These are phyloP conservation scores for Agrilus cyanescens DNA, from an alignment of 2,888 invertebrate species.

Conservation along the genomic window DNA sequence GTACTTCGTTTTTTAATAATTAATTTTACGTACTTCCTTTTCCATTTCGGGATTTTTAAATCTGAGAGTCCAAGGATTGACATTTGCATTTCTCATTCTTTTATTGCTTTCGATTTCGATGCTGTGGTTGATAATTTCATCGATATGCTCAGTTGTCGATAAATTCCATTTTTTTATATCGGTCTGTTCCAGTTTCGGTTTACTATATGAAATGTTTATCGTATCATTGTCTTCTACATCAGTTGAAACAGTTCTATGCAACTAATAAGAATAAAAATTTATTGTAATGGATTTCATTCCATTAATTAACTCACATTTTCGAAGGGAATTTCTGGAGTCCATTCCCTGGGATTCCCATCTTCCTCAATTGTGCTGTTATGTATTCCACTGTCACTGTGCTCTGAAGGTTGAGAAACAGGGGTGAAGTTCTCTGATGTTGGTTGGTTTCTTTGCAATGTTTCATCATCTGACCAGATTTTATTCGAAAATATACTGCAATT, in stretches of 20 bases:
- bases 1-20: constrained; percentile 2
- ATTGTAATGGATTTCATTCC: neutral
- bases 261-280: constrained; percentile 18
- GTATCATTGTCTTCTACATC: constrained; percentile 32
- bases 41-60: constrained; percentile 77
- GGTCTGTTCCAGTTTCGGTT: constrained; percentile 35
- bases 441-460: constrained; percentile 32
- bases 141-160: constrained; percentile 44
- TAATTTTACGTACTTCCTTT: constrained; percentile 44
- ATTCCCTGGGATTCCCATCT: constrained; percentile 60
- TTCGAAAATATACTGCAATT: constrained; percentile 33
- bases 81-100: constrained; percentile 75
- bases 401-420: constrained; percentile 21
- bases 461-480: constrained; percentile 33
- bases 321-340: constrained; percentile 88
- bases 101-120: constrained; percentile 86
- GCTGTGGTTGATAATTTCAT: constrained; percentile 71
- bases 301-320: constrained; percentile 65
- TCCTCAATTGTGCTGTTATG: constrained; percentile 52
- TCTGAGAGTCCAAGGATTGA: constrained; percentile 74
- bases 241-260: constrained; percentile 29
- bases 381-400: constrained; percentile 34
- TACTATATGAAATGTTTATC: constrained; percentile 28
- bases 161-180: constrained; percentile 24
- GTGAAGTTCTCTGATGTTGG: constrained; percentile 26